These are phyloP conservation scores for Etheostoma cragini DNA, from an alignment of 2,113 vertebrate genomes.

Conservation along the genomic window DNA sequence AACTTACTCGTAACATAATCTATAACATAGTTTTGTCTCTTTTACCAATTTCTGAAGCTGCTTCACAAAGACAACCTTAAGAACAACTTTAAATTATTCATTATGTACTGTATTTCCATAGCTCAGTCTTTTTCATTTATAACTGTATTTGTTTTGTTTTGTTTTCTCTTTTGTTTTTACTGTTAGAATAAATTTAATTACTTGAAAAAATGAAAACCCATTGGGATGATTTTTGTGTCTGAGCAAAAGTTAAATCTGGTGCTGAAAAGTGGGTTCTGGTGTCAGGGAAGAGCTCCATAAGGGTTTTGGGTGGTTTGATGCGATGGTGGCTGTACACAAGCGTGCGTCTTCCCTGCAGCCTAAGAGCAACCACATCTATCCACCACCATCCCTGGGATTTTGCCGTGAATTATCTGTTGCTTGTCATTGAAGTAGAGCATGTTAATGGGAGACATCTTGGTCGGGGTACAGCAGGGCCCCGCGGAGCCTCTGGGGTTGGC, in stretches of 20 bases:
- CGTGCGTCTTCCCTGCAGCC: conserved; percentile 64
- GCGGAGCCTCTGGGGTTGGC: conserved; percentile 96
- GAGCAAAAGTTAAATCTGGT: conserved; percentile 74
- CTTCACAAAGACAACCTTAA: conserved; percentile 66
- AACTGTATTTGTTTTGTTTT: conserved; percentile 68
- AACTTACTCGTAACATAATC: conserved; percentile 68
- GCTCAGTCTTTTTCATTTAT: conserved; percentile 72
- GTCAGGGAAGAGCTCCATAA: conserved; percentile 70
- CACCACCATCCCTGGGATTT: conserved; percentile 99
- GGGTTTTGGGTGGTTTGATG: conserved; percentile 68
- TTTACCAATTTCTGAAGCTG: conserved; percentile 74
- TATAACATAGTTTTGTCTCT: conserved; percentile 74
- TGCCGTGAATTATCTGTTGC: conserved; percentile 99
- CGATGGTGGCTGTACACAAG: conserved; percentile 66
- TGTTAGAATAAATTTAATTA: conserved; percentile 77
- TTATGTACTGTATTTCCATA: conserved; percentile 75
- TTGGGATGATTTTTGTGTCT: conserved; percentile 65
- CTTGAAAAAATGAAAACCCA: conserved; percentile 75
- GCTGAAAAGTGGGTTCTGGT: conserved; percentile 71
- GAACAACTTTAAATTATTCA: conserved; percentile 65
- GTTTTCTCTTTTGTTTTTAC: conserved; percentile 68
- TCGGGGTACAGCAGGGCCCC: conserved; percentile 97
- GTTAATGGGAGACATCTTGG: conserved; percentile 99
- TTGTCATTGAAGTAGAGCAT: conserved; percentile 99
- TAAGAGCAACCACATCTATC: conserved; percentile 98